Conservation (phyloP, 1,140 invertebrate species). For the Ips typographus region DNA sequence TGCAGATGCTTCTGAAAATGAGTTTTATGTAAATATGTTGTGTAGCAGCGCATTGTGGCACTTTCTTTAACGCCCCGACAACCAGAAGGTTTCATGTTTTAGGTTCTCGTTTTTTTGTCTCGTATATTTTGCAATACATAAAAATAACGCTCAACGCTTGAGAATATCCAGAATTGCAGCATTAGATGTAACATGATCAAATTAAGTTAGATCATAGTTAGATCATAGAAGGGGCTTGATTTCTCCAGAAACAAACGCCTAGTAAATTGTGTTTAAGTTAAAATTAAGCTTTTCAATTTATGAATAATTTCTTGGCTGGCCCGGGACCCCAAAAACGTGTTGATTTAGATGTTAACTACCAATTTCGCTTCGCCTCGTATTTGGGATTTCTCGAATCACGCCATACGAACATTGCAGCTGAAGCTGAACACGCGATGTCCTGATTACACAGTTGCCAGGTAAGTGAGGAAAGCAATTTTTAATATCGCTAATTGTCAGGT, state of each 20-base stretch:
- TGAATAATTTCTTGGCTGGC: constrained; percentile 14
- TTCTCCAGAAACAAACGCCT: too few relatives aligned
- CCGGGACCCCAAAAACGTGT: constrained; percentile 32
- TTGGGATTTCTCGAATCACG: constrained; percentile 32
- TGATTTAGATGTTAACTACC: constrained; percentile 40
- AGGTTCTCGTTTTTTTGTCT: too few relatives aligned
- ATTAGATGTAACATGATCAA: too few relatives aligned
- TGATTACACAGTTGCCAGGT: constrained; percentile 26
- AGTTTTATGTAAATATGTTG: constrained; percentile 29
- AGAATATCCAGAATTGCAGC: too few relatives aligned
- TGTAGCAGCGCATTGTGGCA: constrained; percentile 16
- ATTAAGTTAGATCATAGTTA: too few relatives aligned
- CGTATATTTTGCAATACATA: too few relatives aligned
- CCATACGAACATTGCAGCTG: constrained; percentile 28
- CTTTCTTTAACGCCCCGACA: constrained; percentile 13
- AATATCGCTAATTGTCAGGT: not conserved
- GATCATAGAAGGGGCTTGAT: too few relatives aligned
- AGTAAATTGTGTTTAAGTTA: too few relatives aligned
- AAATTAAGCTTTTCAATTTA: constrained; percentile 25
- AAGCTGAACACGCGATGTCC: constrained; percentile 25
- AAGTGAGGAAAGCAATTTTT: not conserved
- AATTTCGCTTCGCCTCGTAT: constrained; percentile 32
- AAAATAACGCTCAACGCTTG: too few relatives aligned
- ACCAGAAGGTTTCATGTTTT: not conserved
- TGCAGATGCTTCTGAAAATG: constrained; percentile 28